These are phyloP conservation scores for Atractosteus spatula DNA, from an alignment of 2,113 vertebrate species.

Conservation along the genomic window DNA sequence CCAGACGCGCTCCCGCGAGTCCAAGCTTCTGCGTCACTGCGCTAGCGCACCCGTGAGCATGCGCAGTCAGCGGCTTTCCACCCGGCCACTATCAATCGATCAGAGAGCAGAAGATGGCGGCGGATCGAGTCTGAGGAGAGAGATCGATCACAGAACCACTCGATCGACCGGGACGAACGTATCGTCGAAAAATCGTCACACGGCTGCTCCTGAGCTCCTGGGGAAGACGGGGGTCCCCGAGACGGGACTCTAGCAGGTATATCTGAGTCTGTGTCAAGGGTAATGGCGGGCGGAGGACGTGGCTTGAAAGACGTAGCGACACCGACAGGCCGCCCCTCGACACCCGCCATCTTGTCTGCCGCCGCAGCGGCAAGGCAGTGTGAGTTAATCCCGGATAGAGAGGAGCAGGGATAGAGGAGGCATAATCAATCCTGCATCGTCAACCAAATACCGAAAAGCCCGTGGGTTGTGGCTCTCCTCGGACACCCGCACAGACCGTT, in stretches of 20 bases:
- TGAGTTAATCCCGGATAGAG: constrained; percentile 74
- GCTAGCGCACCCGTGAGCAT: constrained; percentile 19
- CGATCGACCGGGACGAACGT: constrained; percentile 54
- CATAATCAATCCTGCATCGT: constrained; percentile 68
- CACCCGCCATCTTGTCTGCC: constrained; percentile 60
- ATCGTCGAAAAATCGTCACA: constrained; percentile 21
- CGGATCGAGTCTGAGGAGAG: constrained; percentile 39
- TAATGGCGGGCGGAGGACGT: not conserved
- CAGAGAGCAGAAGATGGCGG: constrained; percentile 74
- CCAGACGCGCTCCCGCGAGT: constrained; percentile 20
- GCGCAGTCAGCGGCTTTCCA: constrained; percentile 16
- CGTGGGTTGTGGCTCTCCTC: no score
- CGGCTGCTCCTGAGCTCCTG: not conserved
- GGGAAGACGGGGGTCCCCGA: not conserved
- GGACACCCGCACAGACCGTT: not conserved
- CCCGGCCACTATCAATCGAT: constrained; percentile 76
- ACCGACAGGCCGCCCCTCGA: constrained; percentile 15
- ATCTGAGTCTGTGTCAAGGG: constrained; percentile 35
- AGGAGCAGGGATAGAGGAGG: constrained; percentile 57
- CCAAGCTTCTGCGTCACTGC: not conserved
- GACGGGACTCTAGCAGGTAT: constrained; percentile 30
- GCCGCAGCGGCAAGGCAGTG: constrained; percentile 53
- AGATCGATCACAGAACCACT: constrained; percentile 74
- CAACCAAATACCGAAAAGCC: constrained; percentile 33
- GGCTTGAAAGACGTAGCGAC: constrained; percentile 35